Evolutionary conservation across 2,797 vertebrate genomes (phyloP), one percentile per base, ranked within the genome.

Genomic region (Ceryle rudis): DNA sequence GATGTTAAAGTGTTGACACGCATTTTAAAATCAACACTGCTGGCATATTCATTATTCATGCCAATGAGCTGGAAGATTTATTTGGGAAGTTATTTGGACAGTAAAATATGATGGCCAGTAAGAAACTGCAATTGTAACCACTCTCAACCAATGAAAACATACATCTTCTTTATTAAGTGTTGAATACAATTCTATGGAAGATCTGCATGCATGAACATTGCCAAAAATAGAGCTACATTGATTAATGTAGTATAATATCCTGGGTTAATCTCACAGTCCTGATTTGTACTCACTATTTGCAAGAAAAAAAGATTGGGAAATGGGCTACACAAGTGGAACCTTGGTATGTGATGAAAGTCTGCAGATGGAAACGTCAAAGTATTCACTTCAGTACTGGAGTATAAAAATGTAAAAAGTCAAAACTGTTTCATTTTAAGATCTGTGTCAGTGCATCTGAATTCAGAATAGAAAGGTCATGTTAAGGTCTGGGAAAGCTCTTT

Each of bases 1-100:
- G 97, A 97, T 97, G 94, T 80, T 95, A 97, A 97, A 94, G 88
- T 95, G 94, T 96, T 96, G 95, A 97, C 54, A 81, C 0, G 69
- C 54, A 95, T 97, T 97, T 96, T 94, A 97, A 97, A 97, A 97
- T 88, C 90, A 97, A 85, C 37, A 35, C 85, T 93, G 87, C 79
- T 65, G 44, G 41, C 35, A 79, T 77, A 97, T 96, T 96, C 77
- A 96, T 97, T 97, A 97, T 97, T 86, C 82, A 96, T 94, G 87
- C 16, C 74, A 79, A 75, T 29, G 86, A 96, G 46, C 60, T 92
- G 72, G 58, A 89, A 94, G 57, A 61, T 83, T 97, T 95, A 72
- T 89, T 93, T 88, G 41, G 15, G 69, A 93, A 86, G 70, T 74
- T 91, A 83, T 92, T 77, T 82, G 70, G 80, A 81, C n/a, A 78